phyloP scores from a whole-genome alignment of 2,888 invertebrate genomes.

The Tetanocera ferruginea region DNA sequence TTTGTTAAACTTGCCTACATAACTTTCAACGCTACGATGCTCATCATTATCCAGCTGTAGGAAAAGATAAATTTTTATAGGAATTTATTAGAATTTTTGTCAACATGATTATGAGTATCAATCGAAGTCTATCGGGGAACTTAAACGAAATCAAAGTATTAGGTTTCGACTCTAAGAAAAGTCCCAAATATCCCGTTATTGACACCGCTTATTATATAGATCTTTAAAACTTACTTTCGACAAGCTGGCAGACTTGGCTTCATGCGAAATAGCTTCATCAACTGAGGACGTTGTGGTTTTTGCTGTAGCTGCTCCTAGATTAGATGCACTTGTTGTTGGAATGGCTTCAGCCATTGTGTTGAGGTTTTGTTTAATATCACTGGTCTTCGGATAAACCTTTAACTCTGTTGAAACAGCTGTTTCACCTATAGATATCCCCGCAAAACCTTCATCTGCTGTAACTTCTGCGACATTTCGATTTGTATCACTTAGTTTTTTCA shows the following conservation, averaged over 20 bases:
- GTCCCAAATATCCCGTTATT: no score
- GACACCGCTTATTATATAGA: no score
- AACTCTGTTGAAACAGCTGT: not conserved
- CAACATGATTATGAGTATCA: not conserved
- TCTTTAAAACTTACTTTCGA: conserved; percentile 55
- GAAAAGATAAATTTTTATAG: not conserved
- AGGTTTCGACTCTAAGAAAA: not conserved
- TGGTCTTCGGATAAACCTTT: not conserved
- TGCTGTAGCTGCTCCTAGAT: conserved; percentile 2
- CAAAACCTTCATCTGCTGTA: not conserved
- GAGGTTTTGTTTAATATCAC: not conserved
- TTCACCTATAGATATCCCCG: not conserved
- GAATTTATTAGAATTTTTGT: not conserved
- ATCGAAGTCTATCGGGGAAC: not conserved
- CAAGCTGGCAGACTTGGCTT: conserved; percentile 58
- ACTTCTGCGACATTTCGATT: not conserved
- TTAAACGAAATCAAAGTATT: no score
- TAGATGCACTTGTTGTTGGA: not conserved
- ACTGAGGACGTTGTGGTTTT: conserved; percentile 47
- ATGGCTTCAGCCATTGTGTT: conserved; percentile 33
- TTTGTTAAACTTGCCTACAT: not conserved
- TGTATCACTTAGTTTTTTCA: not conserved
- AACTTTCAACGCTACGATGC: conserved; percentile 52
- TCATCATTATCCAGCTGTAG: conserved; percentile 58
- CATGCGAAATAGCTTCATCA: conserved; percentile 59